Base-by-base conservation (phyloP, 2,797 vertebrate genomes). In the Psittacula echo region DNA sequence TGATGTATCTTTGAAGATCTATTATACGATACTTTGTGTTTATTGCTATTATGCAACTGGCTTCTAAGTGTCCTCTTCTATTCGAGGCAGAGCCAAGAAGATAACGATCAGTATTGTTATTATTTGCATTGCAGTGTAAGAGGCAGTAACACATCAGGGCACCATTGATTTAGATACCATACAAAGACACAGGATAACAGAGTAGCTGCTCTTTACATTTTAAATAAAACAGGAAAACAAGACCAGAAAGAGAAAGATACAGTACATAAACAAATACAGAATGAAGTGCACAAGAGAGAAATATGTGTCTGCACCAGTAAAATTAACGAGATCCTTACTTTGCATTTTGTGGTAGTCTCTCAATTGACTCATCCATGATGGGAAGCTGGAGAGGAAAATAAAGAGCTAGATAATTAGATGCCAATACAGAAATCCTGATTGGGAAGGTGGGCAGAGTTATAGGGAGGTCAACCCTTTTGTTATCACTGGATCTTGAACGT, bases 1-100 rank as follows among this genome's bases (percentile, higher is more conserved):
- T 96, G 96, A 96, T 90, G 91, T 53, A 85, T 91, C 96, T 96
- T 95, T 87, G 83, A 93, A 93, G 92, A 78, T 96, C 93, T 96
- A 74, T 94, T 97, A 95, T 93, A 89, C 34, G 73, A 86, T 91
- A 64, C 54, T 87, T 94, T 79, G 6, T 67, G 82, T 84, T 95
- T 62, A 89, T 85, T 68, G 71, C 45, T 84, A 41, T 61, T 87
- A 84, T 84, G 67, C 53, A 86, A 78, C 22, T 23, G 67, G 74
- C 75, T 84, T 60, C 76, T 44, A 5, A 90, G 85, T 85, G 85
- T 97, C 92, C 87, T 90, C 45, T 75, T 19, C 44, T 82, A 9
- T 7, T 67, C 4, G 18, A 89, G 47, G 42, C 51, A 77, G 78
- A 61, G 58, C 47, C n/a, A 76, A 54, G 81, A 65, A 90, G 83